Evolutionary conservation across 2,113 vertebrate species (phyloP).

Genomic region (Lepisosteus oculatus): DNA sequence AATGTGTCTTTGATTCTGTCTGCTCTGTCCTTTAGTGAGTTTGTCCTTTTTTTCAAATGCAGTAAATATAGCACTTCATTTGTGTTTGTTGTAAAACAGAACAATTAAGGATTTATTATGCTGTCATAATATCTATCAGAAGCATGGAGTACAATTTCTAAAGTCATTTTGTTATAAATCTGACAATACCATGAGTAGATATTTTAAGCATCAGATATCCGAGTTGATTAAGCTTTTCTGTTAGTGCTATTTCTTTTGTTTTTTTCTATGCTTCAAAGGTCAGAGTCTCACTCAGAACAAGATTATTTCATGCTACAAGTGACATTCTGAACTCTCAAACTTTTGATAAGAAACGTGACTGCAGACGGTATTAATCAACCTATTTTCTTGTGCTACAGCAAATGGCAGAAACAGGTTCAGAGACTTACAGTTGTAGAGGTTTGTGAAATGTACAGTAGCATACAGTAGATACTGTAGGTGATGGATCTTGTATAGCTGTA

Average conservation of each 20-base stretch:
- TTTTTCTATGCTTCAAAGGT: slow-evolving; percentile 30
- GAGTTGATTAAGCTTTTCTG: no score
- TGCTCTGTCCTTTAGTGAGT: slow-evolving; percentile 39
- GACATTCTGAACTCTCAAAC: not conserved
- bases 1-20: slow-evolving; percentile 51
- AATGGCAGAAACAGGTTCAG: no score
- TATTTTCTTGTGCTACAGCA: no score
- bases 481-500: no score
- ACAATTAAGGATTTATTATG: slow-evolving; percentile 1
- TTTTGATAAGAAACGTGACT: no score
- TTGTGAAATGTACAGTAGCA: no score
- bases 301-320: slow-evolving; percentile 33
- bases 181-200: no score
- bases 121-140: not conserved
- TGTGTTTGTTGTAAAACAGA: slow-evolving; percentile 2
- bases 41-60: slow-evolving; percentile 34
- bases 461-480: no score
- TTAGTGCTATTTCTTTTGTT: not conserved
- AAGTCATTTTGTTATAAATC: not conserved
- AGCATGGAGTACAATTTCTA: not conserved
- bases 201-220: not conserved
- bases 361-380: no score
- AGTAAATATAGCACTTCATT: slow-evolving; percentile 16
- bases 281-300: slow-evolving; percentile 43
- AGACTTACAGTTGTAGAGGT: no score